Conservation (phyloP, 1,140 invertebrate genomes). For the Gerris buenoi region DNA sequence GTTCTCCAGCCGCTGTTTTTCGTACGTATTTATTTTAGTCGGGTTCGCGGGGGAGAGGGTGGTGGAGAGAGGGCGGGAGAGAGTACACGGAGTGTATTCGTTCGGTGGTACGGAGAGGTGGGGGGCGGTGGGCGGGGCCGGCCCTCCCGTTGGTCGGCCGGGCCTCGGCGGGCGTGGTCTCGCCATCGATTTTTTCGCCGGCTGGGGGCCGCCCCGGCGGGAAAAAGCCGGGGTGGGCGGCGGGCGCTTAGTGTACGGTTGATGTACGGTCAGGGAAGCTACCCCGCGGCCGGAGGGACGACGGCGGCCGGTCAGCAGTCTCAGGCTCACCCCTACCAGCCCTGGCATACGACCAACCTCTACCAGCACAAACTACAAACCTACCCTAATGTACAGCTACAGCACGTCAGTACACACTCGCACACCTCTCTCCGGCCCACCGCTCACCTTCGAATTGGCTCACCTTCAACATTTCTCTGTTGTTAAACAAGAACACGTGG, state of each 20-base stretch:
- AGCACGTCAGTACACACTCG: background rate
- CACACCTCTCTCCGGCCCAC: no score
- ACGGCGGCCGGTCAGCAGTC: background rate
- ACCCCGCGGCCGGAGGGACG: conserved; percentile 3
- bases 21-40: background rate
- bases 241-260: background rate
- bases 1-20: conserved; percentile 1
- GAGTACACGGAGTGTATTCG: conserved; percentile 14
- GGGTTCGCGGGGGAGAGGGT: background rate
- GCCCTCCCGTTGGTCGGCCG: background rate
- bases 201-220: background rate
- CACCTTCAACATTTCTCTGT: background rate
- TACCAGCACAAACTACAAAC: background rate
- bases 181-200: background rate
- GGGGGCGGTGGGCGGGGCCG: conserved; percentile 1
- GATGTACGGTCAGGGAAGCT: background rate
- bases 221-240: background rate
- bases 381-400: background rate
- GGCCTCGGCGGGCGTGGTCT: background rate
- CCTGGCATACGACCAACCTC: background rate
- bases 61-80: background rate
- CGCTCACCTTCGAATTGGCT: background rate
- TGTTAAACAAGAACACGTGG: no score
- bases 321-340: background rate
- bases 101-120: conserved; percentile 10